Base-by-base conservation (phyloP, 1,140 invertebrate species). In the Bathynomus jamesi region DNA sequence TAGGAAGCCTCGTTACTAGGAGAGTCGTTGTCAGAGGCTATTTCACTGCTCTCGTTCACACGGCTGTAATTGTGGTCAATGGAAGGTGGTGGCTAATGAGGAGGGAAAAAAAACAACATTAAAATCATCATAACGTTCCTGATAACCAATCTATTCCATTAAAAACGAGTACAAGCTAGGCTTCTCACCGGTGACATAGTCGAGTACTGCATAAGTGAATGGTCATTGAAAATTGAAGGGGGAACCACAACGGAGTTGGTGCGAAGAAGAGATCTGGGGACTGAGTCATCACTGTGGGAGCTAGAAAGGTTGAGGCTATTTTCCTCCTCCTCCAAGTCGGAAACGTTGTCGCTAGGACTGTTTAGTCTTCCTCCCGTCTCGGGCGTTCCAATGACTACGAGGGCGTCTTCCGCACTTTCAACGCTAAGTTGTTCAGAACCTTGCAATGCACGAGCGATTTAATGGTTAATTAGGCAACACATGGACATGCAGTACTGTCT, bases 371-470 rank as follows among this genome's bases (percentile, higher is more conserved):
- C 64, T 3, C 21, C 40, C 21, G 40, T 21, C 21, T 53, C 40
- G 2, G 73, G 73, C 28, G 46, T 76, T 8, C 75, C 75, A 61
- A 76, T 73, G 11, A 73, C 75, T 21, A 71, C 75, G 2, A 78
- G 74, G 0, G 82, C 83, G 70, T 84, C 83, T 77, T 84, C 83
- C 5, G 82, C 81, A 77, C 79, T 81, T 71, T 83, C 83, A 27
- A 81, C 76, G 70, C 75, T 78, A 13, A 78, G 63, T 28, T 72
- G 71, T 30, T 79, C 78, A 17, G 70, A 76, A 25, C 69, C 76
- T 77, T 32, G 1, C 62, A 64, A 64, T 11, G 24, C 24, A n/a
- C n/a, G n/a, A n/a, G n/a, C n/a, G n/a, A n/a, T n/a, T n/a, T 46
- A 46, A 46, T 11, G 40, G n/a, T 46, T 10, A 46, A 46, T 11